Base-by-base conservation (phyloP, 2,113 vertebrate genomes). In the Talpa occidentalis region DNA sequence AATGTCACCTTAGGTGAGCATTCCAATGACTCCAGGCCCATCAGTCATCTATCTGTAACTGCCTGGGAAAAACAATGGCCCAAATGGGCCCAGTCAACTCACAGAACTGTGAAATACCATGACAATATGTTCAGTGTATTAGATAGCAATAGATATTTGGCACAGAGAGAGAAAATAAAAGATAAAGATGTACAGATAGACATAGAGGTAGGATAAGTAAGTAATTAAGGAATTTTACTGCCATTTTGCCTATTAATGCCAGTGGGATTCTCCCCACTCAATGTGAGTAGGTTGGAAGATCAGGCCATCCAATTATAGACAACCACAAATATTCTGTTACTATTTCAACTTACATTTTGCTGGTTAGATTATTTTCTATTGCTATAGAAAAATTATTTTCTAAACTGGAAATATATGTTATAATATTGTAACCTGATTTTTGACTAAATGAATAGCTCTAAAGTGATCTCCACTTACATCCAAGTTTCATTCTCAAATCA, bases 341-440 rank as follows among this genome's bases (percentile, higher is more conserved):
- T 37, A 66, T 7, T 21, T 72, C 37, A 78, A 52, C 59, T 11
- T 54, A 74, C 70, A 22, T n/a, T 94, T 66, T 93, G 16, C 15
- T 32, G 70, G n/a, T 14, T 3, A 95, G 79, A 91, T 93, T 86
- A 0, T 40, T 90, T 78, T 79, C 40, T 24, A 59, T 83, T 70
- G 21, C 19, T 32, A 2, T 60, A 83, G 9, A 95, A 5, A 69
- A 66, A 62, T 28, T 42, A 81, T 79, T 54, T 67, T 73, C 66
- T 73, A 32, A 91, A 86, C 35, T 67, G 30, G 66, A 89, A 37
- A 60, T 59, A 59, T 32, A 17, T 62, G 15, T 60, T 92, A 40
- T 76, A 79, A 79, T 83, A 91, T 70, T 91, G 21, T 87, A 79
- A 89, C 2, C 32, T 44, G 12, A 91, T 76, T 87, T 97, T 94